Evolutionary conservation across 1,140 invertebrate genomes (phyloP).

Genomic region (Zaprionus africanus): DNA sequence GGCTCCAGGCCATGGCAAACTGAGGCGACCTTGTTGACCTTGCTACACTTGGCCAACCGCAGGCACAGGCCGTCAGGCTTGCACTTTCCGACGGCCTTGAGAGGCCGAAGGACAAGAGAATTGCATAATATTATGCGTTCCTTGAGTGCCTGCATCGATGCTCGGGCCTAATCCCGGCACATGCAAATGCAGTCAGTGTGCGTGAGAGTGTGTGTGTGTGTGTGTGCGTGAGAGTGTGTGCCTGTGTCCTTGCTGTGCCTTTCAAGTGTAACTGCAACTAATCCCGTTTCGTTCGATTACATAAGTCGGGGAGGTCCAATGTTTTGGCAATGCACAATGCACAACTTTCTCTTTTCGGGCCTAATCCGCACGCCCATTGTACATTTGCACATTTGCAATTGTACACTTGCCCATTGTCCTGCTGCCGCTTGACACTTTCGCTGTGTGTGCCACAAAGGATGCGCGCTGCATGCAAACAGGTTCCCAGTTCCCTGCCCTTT

Average conservation of each 20-base stretch:
- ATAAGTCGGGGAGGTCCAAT: constrained; percentile 55
- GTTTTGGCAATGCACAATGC: constrained; percentile 64
- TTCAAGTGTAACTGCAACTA: constrained; percentile 63
- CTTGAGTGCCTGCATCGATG: constrained; percentile 6
- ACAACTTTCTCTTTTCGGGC: constrained; percentile 70
- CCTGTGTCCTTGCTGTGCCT: constrained; percentile 50
- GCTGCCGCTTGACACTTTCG: constrained; percentile 52
- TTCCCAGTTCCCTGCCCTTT: constrained; percentile 17
- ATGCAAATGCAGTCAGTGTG: constrained; percentile 37
- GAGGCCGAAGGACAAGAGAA: not conserved
- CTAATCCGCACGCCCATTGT: constrained; percentile 43
- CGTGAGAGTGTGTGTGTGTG: constrained; percentile 2
- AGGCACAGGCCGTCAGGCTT: constrained; percentile 48
- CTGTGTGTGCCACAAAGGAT: constrained; percentile 36
- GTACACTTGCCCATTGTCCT: constrained; percentile 36
- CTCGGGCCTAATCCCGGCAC: constrained; percentile 11
- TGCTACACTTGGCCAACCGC: constrained; percentile 68
- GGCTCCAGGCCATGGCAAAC: not conserved
- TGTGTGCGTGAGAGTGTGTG: constrained; percentile 28
- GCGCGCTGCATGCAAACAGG: constrained; percentile 41
- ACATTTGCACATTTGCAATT: not conserved
- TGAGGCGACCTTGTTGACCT: constrained; percentile 49
- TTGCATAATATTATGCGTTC: constrained; percentile 69
- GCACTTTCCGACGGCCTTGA: constrained; percentile 71
- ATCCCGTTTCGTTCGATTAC: constrained; percentile 36